phyloP scores from a whole-genome alignment of 2,888 invertebrate genomes.

The Rhingia campestris region DNA sequence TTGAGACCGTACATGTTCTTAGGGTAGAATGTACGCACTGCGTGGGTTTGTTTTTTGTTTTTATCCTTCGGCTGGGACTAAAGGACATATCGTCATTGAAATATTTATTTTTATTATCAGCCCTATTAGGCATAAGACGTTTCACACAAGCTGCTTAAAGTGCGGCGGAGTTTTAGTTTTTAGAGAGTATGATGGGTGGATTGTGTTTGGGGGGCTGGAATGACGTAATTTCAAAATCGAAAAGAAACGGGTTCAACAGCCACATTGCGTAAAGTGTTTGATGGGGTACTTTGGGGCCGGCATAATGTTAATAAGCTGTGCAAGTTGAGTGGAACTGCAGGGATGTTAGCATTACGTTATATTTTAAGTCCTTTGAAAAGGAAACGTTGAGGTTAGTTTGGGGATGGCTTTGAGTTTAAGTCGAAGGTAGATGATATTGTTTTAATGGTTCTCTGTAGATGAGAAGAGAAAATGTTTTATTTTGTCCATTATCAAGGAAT shows the following conservation, averaged over 20 bases:
- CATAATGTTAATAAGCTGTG: slow-evolving; percentile 53
- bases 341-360: background rate
- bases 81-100: slow-evolving; percentile 57
- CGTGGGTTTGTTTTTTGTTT: slow-evolving; percentile 14
- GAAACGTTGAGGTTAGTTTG: too few relatives aligned
- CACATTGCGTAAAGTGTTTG: slow-evolving; percentile 53
- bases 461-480: too few relatives aligned
- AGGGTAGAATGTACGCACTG: background rate
- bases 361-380: background rate
- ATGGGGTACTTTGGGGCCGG: slow-evolving; percentile 58
- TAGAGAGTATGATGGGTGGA: slow-evolving; percentile 9
- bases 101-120: slow-evolving; percentile 71
- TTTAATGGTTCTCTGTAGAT: background rate
- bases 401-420: background rate
- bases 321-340: background rate
- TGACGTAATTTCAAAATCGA: slow-evolving; percentile 63
- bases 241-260: slow-evolving; percentile 53
- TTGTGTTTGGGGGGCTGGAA: slow-evolving; percentile 30
- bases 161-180: slow-evolving; percentile 38
- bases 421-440: background rate
- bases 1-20: slow-evolving; percentile 25
- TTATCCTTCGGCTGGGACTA: slow-evolving; percentile 33
- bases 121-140: slow-evolving; percentile 64
- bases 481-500: too few relatives aligned
- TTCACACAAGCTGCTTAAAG: slow-evolving; percentile 62